Percentiles rank a stretch among this genome's conserved stretches.
Evolutionary conservation across 2,888 invertebrate genomes (phyloP).

Genomic region (Apodemia zela): DNA sequence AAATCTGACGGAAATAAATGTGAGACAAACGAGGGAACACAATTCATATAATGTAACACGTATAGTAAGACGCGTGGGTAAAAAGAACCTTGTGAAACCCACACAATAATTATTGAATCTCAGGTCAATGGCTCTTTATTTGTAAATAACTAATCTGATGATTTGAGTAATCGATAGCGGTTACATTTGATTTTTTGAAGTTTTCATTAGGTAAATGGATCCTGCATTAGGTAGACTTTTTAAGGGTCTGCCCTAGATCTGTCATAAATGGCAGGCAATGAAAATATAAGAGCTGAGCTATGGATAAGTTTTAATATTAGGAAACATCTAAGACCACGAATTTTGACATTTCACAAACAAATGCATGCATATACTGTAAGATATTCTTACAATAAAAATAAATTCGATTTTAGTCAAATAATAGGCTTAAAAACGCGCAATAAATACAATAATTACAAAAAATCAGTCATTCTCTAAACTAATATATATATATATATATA

Average conservation of each 20-base stretch:
- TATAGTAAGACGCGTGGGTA: constrained; percentile 3
- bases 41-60: background rate
- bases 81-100: constrained; percentile 1
- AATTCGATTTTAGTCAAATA: background rate
- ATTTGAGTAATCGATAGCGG: background rate
- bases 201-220: background rate
- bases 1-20: background rate
- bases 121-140: constrained; percentile 7
- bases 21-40: background rate
- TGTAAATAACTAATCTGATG: background rate
- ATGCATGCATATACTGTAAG: background rate
- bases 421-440: background rate
- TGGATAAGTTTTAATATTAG: too few species aligned
- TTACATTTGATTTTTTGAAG: background rate
- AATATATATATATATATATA: too few species aligned
- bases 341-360: too few species aligned
- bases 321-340: too few species aligned
- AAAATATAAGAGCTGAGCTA: too few species aligned
- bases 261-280: too few species aligned
- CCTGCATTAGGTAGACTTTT: background rate
- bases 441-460: too few species aligned
- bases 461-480: too few species aligned
- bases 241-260: too few species aligned
- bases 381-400: background rate
- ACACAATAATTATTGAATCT: constrained; percentile 1